These are phyloP conservation scores for Thalassophryne amazonica DNA, from an alignment of 2,797 vertebrate genomes.

Conservation along the genomic window DNA sequence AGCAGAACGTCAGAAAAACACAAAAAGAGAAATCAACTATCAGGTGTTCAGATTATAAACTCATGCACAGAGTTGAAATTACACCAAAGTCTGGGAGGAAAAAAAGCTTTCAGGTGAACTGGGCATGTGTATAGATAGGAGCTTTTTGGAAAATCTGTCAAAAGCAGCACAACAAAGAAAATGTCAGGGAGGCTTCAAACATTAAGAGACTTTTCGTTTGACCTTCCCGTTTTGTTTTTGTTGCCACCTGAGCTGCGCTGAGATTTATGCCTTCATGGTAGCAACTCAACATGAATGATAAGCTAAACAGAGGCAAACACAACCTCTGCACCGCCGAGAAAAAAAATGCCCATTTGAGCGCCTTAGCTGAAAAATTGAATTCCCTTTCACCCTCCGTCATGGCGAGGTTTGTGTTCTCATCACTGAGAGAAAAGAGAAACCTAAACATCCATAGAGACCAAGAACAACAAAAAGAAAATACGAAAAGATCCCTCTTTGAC, in stretches of 20 bases:
- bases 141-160: constrained; percentile 20
- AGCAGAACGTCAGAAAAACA: constrained; percentile 14
- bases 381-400: constrained; percentile 49
- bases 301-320: constrained; percentile 40
- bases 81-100: too few relatives aligned
- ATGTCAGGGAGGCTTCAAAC: constrained; percentile 36
- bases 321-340: constrained; percentile 21
- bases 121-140: constrained; percentile 3
- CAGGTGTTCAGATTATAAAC: constrained; percentile 1
- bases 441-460: constrained; percentile 47
- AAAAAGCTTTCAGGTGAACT: too few relatives aligned
- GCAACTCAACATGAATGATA: constrained; percentile 45
- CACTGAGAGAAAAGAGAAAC: constrained; percentile 43
- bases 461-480: too few relatives aligned
- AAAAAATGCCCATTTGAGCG: constrained; percentile 22
- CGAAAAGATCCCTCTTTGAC: constrained; percentile 53
- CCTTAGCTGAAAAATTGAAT: constrained; percentile 37
- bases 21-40: constrained; percentile 22
- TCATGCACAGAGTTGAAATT: too few relatives aligned
- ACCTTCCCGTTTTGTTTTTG: constrained; percentile 47
- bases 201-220: constrained; percentile 45
- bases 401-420: constrained; percentile 43
- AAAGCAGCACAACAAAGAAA: constrained; percentile 37
- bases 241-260: constrained; percentile 23
- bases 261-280: constrained; percentile 52